phyloP scores from a whole-genome alignment of 2,888 invertebrate genomes.

The Syrista parreyssii region DNA sequence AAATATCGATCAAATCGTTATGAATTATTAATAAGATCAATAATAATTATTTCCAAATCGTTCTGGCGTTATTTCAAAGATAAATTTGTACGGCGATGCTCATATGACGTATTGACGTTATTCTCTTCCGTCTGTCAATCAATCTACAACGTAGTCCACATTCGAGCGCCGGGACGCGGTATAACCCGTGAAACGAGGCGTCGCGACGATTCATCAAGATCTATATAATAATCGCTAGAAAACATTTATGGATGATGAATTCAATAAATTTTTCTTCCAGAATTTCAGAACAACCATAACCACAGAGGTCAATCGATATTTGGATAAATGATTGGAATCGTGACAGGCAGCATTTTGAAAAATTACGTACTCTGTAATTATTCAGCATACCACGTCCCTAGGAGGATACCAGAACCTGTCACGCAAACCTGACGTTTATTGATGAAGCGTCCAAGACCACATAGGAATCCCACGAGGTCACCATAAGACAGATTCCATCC shows the following conservation, averaged over 20 bases:
- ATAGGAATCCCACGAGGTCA: slow-evolving; percentile 29
- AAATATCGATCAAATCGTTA: no score
- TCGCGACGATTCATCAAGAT: neutral
- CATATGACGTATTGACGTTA: no score
- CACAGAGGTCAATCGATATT: neutral
- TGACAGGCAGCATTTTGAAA: neutral
- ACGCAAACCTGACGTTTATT: slow-evolving; percentile 26
- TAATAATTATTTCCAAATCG: no score
- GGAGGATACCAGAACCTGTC: neutral
- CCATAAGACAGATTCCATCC: slow-evolving; percentile 5
- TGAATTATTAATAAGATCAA: no score
- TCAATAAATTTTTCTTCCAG: neutral
- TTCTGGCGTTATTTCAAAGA: no score
- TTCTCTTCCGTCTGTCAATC: no score
- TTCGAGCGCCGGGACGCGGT: no score
- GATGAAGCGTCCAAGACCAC: slow-evolving; percentile 29
- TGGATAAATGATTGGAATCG: neutral
- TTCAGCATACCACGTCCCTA: neutral
- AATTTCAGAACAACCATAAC: neutral
- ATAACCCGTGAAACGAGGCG: neutral
- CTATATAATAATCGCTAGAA: neutral
- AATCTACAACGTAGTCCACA: no score
- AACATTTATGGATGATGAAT: neutral
- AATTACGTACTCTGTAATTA: slow-evolving; percentile 1
- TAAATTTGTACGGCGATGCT: no score